phyloP scores from a whole-genome alignment of 2,113 vertebrate species.

The Xenopus laevis region DNA sequence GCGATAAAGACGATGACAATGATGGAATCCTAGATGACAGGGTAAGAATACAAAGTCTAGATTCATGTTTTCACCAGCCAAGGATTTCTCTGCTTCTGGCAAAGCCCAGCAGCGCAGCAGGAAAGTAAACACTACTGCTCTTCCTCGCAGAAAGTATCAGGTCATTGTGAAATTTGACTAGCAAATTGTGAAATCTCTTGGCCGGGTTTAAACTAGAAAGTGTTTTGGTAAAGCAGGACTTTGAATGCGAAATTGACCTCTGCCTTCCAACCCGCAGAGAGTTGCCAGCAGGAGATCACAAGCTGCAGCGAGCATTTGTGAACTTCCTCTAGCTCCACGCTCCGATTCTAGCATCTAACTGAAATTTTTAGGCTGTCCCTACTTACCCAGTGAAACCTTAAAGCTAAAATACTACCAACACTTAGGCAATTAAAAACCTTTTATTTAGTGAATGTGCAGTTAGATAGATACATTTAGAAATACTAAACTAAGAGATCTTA shows the following conservation, averaged over 20 bases:
- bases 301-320: slow-evolving; percentile 48
- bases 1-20: slow-evolving; percentile 90
- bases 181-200: slow-evolving; percentile 40
- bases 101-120: slow-evolving; percentile 12
- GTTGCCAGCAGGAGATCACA: slow-evolving; percentile 51
- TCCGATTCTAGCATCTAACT: slow-evolving; percentile 14
- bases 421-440: no score
- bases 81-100: background rate
- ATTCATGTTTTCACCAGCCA: slow-evolving; percentile 13
- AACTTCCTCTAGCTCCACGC: background rate
- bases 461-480: no score
- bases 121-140: slow-evolving; percentile 16
- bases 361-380: slow-evolving; percentile 6
- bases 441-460: no score
- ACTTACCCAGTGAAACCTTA: background rate
- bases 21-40: slow-evolving; percentile 89
- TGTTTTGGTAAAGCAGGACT: slow-evolving; percentile 45
- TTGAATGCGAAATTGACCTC: slow-evolving; percentile 38
- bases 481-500: no score
- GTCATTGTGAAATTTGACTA: slow-evolving; percentile 32
- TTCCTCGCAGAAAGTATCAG: slow-evolving; percentile 2
- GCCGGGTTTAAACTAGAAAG: slow-evolving; percentile 9
- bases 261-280: slow-evolving; percentile 3
- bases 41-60: slow-evolving; percentile 66
- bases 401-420: no score